phyloP scores from a whole-genome alignment of 2,888 invertebrate genomes.

The Nomada fucata region DNA sequence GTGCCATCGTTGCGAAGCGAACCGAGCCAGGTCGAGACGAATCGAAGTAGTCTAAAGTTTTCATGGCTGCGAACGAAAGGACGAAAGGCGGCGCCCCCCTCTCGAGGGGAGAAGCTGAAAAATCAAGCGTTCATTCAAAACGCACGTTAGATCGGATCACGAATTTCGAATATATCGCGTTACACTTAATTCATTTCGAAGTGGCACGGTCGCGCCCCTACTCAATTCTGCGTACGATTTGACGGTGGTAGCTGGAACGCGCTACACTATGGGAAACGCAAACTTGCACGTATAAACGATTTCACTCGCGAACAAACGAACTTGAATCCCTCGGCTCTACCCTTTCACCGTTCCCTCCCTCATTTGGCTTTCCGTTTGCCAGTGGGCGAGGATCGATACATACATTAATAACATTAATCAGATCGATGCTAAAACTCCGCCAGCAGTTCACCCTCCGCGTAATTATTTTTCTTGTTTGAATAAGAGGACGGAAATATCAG shows the following conservation, averaged over 20 bases:
- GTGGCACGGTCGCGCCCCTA: conserved; percentile 21
- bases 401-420: conserved; percentile 72
- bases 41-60: conserved; percentile 40
- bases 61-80: conserved; percentile 24
- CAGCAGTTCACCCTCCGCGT: background rate
- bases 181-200: conserved; percentile 61
- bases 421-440: conserved; percentile 57
- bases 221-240: conserved; percentile 18
- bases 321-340: conserved; percentile 25
- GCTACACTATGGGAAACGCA: conserved; percentile 41
- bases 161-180: background rate
- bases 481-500: background rate
- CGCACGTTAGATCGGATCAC: background rate
- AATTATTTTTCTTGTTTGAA: background rate
- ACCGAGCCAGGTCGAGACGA: conserved; percentile 36
- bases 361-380: conserved; percentile 80
- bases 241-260: conserved; percentile 31
- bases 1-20: conserved; percentile 36
- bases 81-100: too few relatives aligned
- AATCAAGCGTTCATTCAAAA: background rate
- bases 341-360: conserved; percentile 63
- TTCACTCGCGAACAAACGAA: conserved; percentile 66
- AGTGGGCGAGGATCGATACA: conserved; percentile 69
- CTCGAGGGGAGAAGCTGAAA: background rate
- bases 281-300: conserved; percentile 68